Conservation (phyloP, 2,113 vertebrate species). For the Eonycteris spelaea region DNA sequence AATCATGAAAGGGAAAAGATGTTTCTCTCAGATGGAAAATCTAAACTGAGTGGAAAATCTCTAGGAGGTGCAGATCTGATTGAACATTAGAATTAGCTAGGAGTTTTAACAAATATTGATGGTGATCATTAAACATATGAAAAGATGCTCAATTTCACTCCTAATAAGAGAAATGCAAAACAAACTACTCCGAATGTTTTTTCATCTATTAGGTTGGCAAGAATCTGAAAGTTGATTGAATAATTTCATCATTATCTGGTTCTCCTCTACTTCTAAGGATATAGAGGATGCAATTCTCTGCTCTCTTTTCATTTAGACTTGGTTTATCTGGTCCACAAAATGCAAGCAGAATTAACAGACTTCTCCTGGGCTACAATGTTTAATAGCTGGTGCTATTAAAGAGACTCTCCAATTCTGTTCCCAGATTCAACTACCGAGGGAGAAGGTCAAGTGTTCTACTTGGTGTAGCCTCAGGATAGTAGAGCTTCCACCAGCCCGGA, state of each 20-base stretch:
- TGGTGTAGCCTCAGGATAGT: not conserved
- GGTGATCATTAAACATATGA: not conserved
- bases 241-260: not conserved
- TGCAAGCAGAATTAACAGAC: not conserved
- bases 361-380: not conserved
- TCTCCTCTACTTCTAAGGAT: not conserved
- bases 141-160: not conserved
- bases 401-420: not conserved
- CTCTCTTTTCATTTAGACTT: not conserved
- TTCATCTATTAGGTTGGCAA: not conserved
- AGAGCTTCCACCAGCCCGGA: not conserved
- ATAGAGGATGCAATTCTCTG: not conserved
- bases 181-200: not conserved
- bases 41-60: not conserved
- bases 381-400: not conserved
- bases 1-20: not conserved
- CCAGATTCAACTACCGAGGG: not conserved
- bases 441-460: not conserved
- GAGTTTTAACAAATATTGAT: not conserved
- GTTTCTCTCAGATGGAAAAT: not conserved
- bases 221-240: not conserved
- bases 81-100: not conserved
- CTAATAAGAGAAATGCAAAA: not conserved
- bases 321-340: not conserved
- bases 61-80: not conserved